These are phyloP conservation scores for Saguinus imperator DNA, from an alignment of 2,113 vertebrate species.

Conservation along the genomic window DNA sequence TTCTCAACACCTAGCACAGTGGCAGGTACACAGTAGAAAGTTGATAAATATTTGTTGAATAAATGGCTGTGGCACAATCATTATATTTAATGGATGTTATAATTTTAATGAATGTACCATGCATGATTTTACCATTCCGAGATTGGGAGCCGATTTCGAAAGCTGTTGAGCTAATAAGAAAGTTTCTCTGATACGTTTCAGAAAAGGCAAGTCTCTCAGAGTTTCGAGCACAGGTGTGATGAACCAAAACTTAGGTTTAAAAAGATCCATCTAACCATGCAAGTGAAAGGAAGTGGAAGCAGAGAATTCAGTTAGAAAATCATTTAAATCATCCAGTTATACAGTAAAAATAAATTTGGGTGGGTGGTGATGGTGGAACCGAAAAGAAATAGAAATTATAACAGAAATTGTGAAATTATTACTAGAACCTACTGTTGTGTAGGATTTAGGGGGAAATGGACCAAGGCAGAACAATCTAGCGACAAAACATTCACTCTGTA, in stretches of 20 bases:
- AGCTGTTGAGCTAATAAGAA: not conserved
- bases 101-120: not conserved
- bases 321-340: not conserved
- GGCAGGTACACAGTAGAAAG: not conserved
- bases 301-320: not conserved
- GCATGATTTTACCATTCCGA: not conserved
- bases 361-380: too few species aligned
- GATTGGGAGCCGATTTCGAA: not conserved
- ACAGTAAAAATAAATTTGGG: not conserved
- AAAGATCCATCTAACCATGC: not conserved
- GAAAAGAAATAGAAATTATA: not conserved
- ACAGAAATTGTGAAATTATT: not conserved
- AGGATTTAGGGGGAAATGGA: not conserved
- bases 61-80: not conserved
- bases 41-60: not conserved
- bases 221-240: not conserved
- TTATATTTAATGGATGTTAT: not conserved
- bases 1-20: not conserved
- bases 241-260: not conserved
- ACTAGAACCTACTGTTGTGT: not conserved
- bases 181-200: not conserved
- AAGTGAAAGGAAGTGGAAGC: not conserved
- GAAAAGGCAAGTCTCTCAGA: not conserved
- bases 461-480: not conserved
- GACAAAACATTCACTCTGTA: not conserved